Base-by-base conservation (phyloP, 2,888 invertebrate species). In the Capitulum mitella region DNA sequence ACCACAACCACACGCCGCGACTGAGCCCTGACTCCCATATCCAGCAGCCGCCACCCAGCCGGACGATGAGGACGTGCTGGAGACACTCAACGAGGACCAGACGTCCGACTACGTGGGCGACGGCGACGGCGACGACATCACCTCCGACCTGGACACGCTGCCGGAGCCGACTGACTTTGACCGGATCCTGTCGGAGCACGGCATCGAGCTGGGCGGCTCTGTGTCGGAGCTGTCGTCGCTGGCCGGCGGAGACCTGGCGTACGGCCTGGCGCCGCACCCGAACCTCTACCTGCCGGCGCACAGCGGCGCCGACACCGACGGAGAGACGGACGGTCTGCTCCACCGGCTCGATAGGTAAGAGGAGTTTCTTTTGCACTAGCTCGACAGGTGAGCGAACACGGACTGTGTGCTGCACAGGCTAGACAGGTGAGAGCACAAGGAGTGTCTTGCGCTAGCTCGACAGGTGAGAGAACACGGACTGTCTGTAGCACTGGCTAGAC, bases 201-300 rank as follows among this genome's bases (percentile, higher is more conserved):
- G 70, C 22, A 70, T 70, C 37, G 29, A 70, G 70, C 70, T 70
- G 70, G 70, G 70, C 37, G 70, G 40, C 37, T 70, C 70, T 12
- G 22, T 10, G 40, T 70, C 70, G 1, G 70, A 70, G 40, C 40
- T 70, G 37, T 70, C 70, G 19, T 37, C 37, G 37, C 40, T 70
- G 70, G 70, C 70, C 37, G 70, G 70, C 37, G 70, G 37, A 5
- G 70, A 70, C 70, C 70, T 70, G 70, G 70, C 70, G 10, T 70
- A 70, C 70, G 70, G 70, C 22, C 70, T 70, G 70, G 19, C 40
- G 70, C 26, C 70, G 26, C 70, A 70, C 29, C 70, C 70, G 22
- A 70, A 70, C 70, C 70, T 70, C 26, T 70, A 70, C 70, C 70
- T 70, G 70, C 70, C 70, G 70, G 40, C 70, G 19, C 70, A 70